These are phyloP conservation scores for Hyppa rectilinea DNA, from an alignment of 2,888 invertebrate species.

Conservation along the genomic window DNA sequence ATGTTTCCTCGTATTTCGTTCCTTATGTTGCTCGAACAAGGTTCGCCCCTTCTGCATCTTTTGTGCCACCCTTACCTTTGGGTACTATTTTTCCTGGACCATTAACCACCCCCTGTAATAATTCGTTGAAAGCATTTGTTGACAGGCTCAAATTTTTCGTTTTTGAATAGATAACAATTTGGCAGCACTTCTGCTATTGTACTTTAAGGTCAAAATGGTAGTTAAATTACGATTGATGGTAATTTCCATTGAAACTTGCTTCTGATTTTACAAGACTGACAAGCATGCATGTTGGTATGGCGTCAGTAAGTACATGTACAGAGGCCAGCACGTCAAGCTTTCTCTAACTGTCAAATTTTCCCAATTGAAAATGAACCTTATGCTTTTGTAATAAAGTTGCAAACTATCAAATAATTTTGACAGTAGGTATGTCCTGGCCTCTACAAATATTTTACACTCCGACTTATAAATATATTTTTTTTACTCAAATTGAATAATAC, in stretches of 20 bases:
- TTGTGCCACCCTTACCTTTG: slow-evolving; percentile 61
- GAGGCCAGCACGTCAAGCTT: too few relatives aligned
- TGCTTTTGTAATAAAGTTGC: too few relatives aligned
- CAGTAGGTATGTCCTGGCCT: too few relatives aligned
- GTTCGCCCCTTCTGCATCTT: slow-evolving; percentile 56
- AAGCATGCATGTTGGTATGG: background rate
- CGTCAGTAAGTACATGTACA: background rate
- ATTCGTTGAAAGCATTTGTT: slow-evolving; percentile 59
- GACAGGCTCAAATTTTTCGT: slow-evolving; percentile 39
- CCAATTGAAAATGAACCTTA: too few relatives aligned
- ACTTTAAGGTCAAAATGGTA: background rate
- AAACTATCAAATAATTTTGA: too few relatives aligned
- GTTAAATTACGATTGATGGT: background rate
- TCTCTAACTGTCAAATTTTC: too few relatives aligned
- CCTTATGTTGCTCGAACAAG: slow-evolving; percentile 40
- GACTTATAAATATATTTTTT: too few relatives aligned
- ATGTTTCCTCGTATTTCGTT: slow-evolving; percentile 40
- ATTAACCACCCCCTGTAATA: slow-evolving; percentile 65
- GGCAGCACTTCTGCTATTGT: background rate
- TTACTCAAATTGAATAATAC: too few relatives aligned
- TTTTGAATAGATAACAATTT: slow-evolving; percentile 22
- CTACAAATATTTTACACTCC: too few relatives aligned
- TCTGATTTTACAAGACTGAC: background rate
- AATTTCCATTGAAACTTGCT: background rate
- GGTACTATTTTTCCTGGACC: slow-evolving; percentile 61